Evolutionary conservation across 2,888 invertebrate species (phyloP).

Genomic region (Chrysomela aeneicollis): DNA sequence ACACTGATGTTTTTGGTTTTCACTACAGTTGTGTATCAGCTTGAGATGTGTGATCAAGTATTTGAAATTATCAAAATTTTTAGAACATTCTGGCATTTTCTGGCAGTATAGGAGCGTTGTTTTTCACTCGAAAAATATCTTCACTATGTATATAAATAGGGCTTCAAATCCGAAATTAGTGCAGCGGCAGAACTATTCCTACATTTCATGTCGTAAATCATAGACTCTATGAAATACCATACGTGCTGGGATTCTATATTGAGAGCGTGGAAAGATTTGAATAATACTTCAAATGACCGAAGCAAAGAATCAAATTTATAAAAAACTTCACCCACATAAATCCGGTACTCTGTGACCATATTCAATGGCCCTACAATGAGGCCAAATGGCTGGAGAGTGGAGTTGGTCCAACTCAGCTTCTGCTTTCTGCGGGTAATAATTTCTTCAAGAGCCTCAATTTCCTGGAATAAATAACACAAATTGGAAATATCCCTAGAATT

Average conservation of each 20-base stretch:
- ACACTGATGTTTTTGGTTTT: constrained; percentile 5
- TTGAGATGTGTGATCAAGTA: too few relatives aligned
- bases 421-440: not conserved
- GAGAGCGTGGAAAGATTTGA: not conserved
- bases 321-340: constrained; percentile 7
- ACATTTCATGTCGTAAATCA: not conserved
- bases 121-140: too few relatives aligned
- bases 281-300: constrained; percentile 1
- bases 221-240: constrained; percentile 2
- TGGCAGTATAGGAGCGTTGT: too few relatives aligned
- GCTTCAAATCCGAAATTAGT: constrained; percentile 7
- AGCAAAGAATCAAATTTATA: constrained; percentile 9
- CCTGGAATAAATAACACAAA: constrained; percentile 5
- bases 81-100: too few relatives aligned
- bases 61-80: too few relatives aligned
- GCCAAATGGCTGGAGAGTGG: too few relatives aligned
- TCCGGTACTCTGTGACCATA: not conserved
- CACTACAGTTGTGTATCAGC: not conserved
- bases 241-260: not conserved
- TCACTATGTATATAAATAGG: constrained; percentile 9
- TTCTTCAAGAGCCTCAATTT: not conserved
- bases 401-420: not conserved
- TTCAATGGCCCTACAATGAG: not conserved
- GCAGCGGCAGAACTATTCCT: constrained; percentile 11
- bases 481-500: too few relatives aligned